These are phyloP conservation scores for Orientallactaga sibirica DNA, from an alignment of 2,797 vertebrate species.

Conservation along the genomic window DNA sequence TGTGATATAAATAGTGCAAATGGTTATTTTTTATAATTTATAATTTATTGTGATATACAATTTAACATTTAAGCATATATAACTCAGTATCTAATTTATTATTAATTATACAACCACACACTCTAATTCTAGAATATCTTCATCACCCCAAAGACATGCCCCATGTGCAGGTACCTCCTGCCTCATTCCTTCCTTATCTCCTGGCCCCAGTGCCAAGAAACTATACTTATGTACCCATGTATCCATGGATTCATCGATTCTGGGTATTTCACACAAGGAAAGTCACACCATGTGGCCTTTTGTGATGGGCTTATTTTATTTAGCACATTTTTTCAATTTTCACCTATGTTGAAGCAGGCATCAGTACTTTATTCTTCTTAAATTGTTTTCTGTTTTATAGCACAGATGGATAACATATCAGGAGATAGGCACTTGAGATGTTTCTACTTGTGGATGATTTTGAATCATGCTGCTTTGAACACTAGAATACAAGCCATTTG, in stretches of 20 bases:
- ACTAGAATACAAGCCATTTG: neutral
- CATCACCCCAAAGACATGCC: neutral
- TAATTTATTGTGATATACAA: constrained; percentile 33
- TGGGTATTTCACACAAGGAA: neutral
- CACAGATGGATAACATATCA: neutral
- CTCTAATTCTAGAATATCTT: neutral
- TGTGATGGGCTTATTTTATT: neutral
- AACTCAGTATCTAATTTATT: neutral
- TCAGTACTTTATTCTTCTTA: neutral
- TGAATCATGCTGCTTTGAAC: neutral
- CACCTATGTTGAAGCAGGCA: neutral
- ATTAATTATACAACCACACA: neutral
- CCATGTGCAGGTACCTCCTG: neutral
- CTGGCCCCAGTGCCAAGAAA: neutral
- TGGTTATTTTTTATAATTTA: neutral
- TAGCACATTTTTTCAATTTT: neutral
- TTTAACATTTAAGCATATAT: neutral
- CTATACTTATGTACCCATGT: neutral
- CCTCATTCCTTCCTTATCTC: neutral
- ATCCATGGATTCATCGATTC: neutral
- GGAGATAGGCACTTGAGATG: neutral
- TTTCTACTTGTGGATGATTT: neutral
- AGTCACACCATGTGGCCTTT: neutral
- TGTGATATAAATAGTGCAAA: neutral
- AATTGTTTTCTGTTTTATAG: neutral